These are phyloP conservation scores for Amphiduros pacificus DNA, from an alignment of 2,888 invertebrate species.

Conservation along the genomic window DNA sequence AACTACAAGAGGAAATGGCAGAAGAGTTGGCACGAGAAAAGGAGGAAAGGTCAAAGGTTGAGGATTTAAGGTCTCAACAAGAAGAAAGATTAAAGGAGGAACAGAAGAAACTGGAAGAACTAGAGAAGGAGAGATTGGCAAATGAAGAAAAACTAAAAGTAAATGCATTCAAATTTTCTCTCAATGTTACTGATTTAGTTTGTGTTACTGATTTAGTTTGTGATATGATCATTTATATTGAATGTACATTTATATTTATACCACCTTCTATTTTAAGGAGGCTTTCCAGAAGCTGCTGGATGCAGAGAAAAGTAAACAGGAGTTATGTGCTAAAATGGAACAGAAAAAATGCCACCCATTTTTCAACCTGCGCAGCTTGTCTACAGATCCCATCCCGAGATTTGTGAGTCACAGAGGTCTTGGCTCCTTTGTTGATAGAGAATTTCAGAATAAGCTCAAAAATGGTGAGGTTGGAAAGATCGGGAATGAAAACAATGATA, in stretches of 20 bases:
- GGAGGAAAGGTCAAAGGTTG: conserved; percentile 4
- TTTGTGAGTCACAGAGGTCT: conserved; percentile 12
- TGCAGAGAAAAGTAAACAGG: conserved; percentile 8
- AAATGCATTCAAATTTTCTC: too few species aligned
- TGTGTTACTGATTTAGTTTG: neutral
- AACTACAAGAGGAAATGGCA: conserved; percentile 6
- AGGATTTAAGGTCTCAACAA: conserved; percentile 4
- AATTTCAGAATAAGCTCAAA: too few species aligned
- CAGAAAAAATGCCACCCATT: neutral
- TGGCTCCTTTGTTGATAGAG: conserved; percentile 3
- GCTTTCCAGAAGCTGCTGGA: conserved; percentile 9
- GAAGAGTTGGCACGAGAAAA: neutral
- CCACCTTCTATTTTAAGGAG: neutral
- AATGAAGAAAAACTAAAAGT: conserved; percentile 5
- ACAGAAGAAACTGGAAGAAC: conserved; percentile 1
- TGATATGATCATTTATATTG: too few species aligned
- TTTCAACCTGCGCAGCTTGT: neutral
- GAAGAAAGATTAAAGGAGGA: conserved; percentile 4
- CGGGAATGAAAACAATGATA: too few species aligned
- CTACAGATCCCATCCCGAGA: neutral
- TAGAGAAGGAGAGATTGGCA: conserved; percentile 1
- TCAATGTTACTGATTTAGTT: too few species aligned
- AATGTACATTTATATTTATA: too few species aligned
- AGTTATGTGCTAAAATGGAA: neutral
- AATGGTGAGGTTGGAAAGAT: too few species aligned